These are phyloP conservation scores for Seriola aureovittata DNA, from an alignment of 2,113 vertebrate species.

Conservation along the genomic window DNA sequence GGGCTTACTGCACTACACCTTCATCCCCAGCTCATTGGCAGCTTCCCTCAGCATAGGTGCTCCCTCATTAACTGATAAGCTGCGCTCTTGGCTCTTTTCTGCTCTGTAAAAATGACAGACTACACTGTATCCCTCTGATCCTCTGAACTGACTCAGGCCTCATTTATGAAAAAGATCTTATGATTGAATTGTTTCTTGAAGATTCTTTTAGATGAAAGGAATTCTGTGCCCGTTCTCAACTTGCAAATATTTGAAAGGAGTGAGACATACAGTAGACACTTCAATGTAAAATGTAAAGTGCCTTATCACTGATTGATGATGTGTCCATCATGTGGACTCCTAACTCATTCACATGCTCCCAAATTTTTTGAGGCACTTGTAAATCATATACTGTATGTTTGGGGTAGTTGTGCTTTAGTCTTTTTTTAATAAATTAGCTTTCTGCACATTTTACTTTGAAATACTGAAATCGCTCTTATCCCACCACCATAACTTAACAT, in stretches of 20 bases:
- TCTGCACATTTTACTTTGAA: constrained; percentile 37
- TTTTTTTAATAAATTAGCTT: constrained; percentile 24
- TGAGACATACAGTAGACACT: constrained; percentile 39
- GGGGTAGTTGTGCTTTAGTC: constrained; percentile 68
- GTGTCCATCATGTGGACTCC: constrained; percentile 39
- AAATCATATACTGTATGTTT: constrained; percentile 36
- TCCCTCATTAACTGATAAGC: constrained; percentile 56
- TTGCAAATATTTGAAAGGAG: constrained; percentile 45
- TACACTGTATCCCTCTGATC: constrained; percentile 53
- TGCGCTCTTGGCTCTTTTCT: constrained; percentile 63
- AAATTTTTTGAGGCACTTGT: constrained; percentile 79
- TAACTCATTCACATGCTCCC: constrained; percentile 70
- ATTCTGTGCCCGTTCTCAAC: constrained; percentile 40
- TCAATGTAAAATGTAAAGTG: constrained; percentile 48
- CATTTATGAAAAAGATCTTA: background rate
- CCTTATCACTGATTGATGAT: constrained; percentile 55
- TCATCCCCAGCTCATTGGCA: constrained; percentile 66
- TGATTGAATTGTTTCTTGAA: background rate
- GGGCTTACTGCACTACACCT: constrained; percentile 50
- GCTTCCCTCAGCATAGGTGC: constrained; percentile 74
- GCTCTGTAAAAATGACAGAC: constrained; percentile 69
- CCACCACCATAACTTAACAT: constrained; percentile 11
- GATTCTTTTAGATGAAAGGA: constrained; percentile 31
- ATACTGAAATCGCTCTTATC: constrained; percentile 19
- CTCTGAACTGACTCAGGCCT: constrained; percentile 32